A percentile compares a stretch with the other conserved stretches of the same genome.
phyloP scores from a whole-genome alignment of 1,140 invertebrate species.

The Apolygus lucorum region DNA sequence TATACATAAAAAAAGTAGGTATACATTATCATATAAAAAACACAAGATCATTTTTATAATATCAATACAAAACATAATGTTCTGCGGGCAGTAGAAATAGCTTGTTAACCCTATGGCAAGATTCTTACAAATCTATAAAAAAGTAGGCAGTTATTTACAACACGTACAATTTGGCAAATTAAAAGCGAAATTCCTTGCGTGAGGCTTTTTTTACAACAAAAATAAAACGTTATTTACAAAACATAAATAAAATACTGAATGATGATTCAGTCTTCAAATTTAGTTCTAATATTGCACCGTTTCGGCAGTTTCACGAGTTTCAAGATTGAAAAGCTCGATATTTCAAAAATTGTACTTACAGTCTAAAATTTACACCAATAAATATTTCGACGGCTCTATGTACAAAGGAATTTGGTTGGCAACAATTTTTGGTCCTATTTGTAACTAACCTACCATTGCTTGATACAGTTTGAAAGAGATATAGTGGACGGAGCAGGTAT shows the following conservation, averaged over 20 bases:
- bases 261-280: slow-evolving; percentile 21
- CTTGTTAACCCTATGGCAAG: slow-evolving; percentile 5
- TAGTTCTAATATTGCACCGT: slow-evolving; percentile 25
- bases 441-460: too few relatives aligned
- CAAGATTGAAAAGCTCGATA: too few relatives aligned
- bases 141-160: background rate
- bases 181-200: background rate
- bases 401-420: slow-evolving; percentile 7
- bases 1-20: background rate
- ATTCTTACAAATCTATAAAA: background rate
- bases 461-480: too few relatives aligned
- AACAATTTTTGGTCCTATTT: slow-evolving; percentile 9
- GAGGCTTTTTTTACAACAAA: slow-evolving; percentile 4
- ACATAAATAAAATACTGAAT: slow-evolving; percentile 26
- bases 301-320: slow-evolving; percentile 25
- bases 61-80: slow-evolving; percentile 3
- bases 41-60: background rate
- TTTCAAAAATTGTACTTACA: slow-evolving; percentile 1
- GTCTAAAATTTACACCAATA: slow-evolving; percentile 22
- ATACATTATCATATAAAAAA: background rate
- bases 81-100: slow-evolving; percentile 7
- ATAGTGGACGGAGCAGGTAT: too few relatives aligned
- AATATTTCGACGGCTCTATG: background rate
- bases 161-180: background rate
- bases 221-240: background rate